phyloP scores from a whole-genome alignment of 2,113 vertebrate species.

The Mus spicilegus region DNA sequence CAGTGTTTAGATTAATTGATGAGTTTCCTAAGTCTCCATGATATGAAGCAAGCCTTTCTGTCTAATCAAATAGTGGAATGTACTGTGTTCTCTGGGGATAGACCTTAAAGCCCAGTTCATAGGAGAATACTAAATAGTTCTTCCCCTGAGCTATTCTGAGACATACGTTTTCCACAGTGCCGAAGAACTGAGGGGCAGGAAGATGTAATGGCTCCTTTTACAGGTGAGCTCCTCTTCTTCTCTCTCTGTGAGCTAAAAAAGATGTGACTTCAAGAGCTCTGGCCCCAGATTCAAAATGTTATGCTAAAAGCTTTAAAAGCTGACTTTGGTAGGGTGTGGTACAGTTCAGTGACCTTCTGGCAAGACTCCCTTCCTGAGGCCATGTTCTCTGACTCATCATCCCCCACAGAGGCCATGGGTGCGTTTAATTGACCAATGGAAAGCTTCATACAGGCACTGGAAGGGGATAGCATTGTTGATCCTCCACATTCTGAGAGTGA shows the following conservation, averaged over 20 bases:
- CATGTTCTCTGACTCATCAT: background rate
- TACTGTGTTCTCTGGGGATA: background rate
- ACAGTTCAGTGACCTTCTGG: background rate
- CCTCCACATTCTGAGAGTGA: background rate
- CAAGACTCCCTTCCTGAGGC: background rate
- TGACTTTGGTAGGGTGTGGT: background rate
- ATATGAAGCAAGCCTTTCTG: background rate
- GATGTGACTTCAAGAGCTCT: background rate
- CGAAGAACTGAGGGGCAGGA: background rate
- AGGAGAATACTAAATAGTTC: background rate
- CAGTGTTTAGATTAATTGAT: background rate
- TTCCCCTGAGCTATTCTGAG: background rate
- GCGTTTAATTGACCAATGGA: background rate
- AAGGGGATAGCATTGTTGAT: background rate
- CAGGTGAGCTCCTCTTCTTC: background rate
- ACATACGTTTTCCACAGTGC: background rate
- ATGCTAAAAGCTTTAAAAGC: slow-evolving; percentile 33
- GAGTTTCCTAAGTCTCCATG: slow-evolving; percentile 20
- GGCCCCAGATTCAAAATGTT: slow-evolving; percentile 18
- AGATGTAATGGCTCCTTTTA: background rate
- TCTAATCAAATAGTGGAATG: background rate
- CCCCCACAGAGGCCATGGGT: background rate
- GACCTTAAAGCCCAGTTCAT: background rate
- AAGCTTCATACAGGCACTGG: background rate
- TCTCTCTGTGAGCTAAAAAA: background rate